Evolutionary conservation across 2,113 vertebrate genomes (phyloP).

Genomic region (Agapornis roseicollis): DNA sequence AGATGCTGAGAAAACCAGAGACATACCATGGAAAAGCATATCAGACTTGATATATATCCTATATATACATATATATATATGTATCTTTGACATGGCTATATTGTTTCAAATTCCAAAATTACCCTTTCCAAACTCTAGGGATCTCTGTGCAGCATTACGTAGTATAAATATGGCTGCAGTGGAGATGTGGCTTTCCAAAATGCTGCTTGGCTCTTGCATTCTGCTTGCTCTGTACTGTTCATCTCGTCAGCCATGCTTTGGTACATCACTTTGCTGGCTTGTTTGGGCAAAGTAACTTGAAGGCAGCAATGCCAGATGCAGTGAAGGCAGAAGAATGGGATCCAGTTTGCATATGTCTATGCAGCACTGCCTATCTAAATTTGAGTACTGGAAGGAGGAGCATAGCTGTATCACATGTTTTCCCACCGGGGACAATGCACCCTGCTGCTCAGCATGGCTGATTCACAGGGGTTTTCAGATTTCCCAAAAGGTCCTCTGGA

Average conservation of each 20-base stretch:
- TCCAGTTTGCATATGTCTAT: not conserved
- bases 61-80: too few species aligned
- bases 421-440: not conserved
- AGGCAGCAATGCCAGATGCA: not conserved
- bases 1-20: not conserved
- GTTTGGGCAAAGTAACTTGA: not conserved
- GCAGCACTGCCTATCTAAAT: not conserved
- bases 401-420: not conserved
- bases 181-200: not conserved
- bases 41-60: too few species aligned
- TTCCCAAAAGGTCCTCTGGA: not conserved
- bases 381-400: not conserved
- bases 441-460: not conserved
- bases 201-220: not conserved
- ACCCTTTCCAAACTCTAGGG: not conserved
- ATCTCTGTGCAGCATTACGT: not conserved
- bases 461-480: not conserved
- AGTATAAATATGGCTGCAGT: not conserved
- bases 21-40: rapidly evolving
- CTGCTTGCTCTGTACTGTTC: not conserved
- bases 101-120: not conserved
- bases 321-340: not conserved
- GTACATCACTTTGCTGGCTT: not conserved
- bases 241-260: not conserved
- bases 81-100: not conserved